Evolutionary conservation across 2,113 vertebrate genomes (phyloP).

Genomic region (Paradoxurus hermaphroditus): DNA sequence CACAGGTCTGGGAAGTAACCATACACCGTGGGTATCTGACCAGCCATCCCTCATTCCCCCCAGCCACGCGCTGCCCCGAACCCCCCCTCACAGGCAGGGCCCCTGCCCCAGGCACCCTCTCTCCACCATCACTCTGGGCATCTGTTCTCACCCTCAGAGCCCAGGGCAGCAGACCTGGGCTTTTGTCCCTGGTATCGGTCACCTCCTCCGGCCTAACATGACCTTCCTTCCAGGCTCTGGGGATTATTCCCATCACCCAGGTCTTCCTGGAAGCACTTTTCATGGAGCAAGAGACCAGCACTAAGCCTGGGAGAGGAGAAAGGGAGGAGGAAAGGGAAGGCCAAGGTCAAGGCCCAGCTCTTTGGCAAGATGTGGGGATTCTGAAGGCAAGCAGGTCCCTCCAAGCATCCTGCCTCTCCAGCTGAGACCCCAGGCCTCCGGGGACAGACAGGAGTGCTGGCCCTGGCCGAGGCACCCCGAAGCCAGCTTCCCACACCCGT

Average conservation of each 20-base stretch:
- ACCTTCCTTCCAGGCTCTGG: conserved; percentile 40
- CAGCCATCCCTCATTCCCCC: background rate
- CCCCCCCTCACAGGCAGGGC: background rate
- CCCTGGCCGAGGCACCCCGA: background rate
- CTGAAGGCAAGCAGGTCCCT: background rate
- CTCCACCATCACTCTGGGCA: background rate
- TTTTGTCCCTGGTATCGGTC: fast-evolving
- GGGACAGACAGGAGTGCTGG: background rate
- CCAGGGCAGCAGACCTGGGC: background rate
- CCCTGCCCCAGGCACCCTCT: background rate
- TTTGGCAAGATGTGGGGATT: background rate
- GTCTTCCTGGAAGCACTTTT: background rate
- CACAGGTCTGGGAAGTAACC: background rate
- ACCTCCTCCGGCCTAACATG: background rate
- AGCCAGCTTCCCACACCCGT: fast-evolving
- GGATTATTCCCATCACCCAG: background rate
- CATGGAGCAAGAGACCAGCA: background rate
- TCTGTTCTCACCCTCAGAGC: background rate
- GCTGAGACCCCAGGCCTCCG: background rate
- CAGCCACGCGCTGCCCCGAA: fast-evolving
- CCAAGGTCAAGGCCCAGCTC: background rate
- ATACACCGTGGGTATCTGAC: fast-evolving
- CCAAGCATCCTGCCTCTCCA: background rate
- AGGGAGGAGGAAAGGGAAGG: background rate
- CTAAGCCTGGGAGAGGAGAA: conserved; percentile 2